Conservation (phyloP, 2,888 invertebrate genomes). For the Schrankia costaestrigalis region DNA sequence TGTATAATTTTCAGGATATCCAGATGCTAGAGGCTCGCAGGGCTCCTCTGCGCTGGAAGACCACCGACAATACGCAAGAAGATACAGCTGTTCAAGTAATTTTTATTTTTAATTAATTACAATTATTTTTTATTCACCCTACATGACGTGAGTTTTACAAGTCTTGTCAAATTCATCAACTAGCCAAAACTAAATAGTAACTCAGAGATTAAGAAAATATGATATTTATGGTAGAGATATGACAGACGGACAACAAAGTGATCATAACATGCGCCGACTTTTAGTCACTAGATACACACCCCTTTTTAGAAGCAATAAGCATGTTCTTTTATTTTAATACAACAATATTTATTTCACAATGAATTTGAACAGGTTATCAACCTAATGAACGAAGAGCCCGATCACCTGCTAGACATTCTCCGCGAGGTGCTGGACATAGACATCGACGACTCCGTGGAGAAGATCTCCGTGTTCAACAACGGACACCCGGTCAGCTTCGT, state of each 20-base stretch:
- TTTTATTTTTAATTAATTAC: background rate
- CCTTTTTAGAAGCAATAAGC: no score
- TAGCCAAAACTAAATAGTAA: no score
- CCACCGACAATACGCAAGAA: conserved; percentile 10
- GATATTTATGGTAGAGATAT: no score
- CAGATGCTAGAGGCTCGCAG: conserved; percentile 19
- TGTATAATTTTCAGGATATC: conserved; percentile 20
- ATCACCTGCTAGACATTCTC: conserved; percentile 71
- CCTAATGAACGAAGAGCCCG: background rate
- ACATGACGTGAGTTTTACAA: no score
- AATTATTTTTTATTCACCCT: no score
- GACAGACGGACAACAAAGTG: no score
- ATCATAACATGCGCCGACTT: no score
- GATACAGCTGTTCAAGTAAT: background rate
- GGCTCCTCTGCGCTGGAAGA: conserved; percentile 24
- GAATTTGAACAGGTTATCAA: background rate
- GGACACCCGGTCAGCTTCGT: conserved; percentile 92
- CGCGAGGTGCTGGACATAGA: conserved; percentile 89
- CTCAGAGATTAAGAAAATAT: no score
- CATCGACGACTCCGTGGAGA: conserved; percentile 86
- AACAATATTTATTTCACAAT: background rate
- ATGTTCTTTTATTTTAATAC: no score
- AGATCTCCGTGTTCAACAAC: conserved; percentile 92
- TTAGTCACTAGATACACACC: no score
- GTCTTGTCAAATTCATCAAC: no score